phyloP scores from a whole-genome alignment of 1,140 invertebrate genomes.

The Trialeurodes vaporariorum region DNA sequence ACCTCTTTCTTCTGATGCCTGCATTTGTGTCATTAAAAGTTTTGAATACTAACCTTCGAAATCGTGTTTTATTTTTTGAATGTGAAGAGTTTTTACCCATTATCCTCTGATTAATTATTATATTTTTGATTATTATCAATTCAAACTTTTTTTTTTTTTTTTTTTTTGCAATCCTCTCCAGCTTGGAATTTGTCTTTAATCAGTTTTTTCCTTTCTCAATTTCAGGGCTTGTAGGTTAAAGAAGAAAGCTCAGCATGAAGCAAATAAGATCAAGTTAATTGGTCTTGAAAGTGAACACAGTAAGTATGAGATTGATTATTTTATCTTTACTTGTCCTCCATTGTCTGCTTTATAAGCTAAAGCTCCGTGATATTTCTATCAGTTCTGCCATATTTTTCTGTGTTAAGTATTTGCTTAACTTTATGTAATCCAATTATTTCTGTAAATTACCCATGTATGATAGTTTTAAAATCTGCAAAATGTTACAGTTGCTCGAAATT shows the following conservation, averaged over 20 bases:
- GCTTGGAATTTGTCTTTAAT: constrained; percentile 9
- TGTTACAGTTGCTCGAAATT: too few relatives aligned
- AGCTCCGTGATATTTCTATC: too few relatives aligned
- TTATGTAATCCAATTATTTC: too few relatives aligned
- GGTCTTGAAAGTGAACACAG: constrained; percentile 90
- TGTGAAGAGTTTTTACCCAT: neutral
- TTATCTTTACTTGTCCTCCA: constrained; percentile 18
- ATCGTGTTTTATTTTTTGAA: neutral
- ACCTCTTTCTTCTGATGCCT: neutral
- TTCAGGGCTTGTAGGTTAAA: constrained; percentile 80
- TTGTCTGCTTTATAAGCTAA: too few relatives aligned
- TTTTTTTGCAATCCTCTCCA: too few relatives aligned
- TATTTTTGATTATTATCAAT: constrained; percentile 7
- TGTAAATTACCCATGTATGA: too few relatives aligned
- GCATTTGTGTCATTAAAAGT: neutral
- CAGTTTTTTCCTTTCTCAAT: constrained; percentile 14
- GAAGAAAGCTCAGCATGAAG: constrained; percentile 90
- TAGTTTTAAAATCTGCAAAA: neutral
- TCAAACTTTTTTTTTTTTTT: constrained; percentile 9
- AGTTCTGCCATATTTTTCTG: too few relatives aligned
- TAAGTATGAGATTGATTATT: constrained; percentile 48
- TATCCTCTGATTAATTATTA: neutral
- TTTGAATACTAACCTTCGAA: constrained; percentile 2
- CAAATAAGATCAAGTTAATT: constrained; percentile 87
- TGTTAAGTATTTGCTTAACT: too few relatives aligned